These are phyloP conservation scores for Pitangus sulphuratus DNA, from an alignment of 2,797 vertebrate species.

Conservation along the genomic window DNA sequence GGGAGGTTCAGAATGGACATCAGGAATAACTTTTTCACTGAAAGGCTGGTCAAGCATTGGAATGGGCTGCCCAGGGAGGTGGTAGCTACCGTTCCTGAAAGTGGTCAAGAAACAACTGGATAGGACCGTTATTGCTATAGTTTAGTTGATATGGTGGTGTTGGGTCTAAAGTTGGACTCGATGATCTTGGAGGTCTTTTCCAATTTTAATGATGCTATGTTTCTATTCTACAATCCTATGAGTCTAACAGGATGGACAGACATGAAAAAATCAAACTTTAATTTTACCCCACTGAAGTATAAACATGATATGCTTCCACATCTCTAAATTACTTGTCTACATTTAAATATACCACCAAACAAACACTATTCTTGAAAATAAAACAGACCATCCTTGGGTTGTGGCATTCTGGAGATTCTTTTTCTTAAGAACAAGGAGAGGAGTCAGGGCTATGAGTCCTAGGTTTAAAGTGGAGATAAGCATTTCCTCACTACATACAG, in stretches of 20 bases:
- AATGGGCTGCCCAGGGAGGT: background rate
- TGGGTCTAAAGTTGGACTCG: background rate
- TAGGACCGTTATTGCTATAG: background rate
- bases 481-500: background rate
- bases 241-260: background rate
- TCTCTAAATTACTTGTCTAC: background rate
- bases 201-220: background rate
- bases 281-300: background rate
- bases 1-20: background rate
- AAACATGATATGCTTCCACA: background rate
- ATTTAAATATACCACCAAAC: background rate
- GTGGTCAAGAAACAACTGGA: background rate
- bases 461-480: background rate
- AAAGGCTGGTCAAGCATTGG: background rate
- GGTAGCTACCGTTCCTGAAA: too few relatives aligned
- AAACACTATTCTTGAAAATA: background rate
- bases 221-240: background rate
- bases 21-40: background rate
- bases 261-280: background rate
- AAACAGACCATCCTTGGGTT: background rate
- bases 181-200: background rate
- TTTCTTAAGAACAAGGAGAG: background rate
- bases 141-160: background rate
- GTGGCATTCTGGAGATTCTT: background rate
- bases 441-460: background rate